Base-by-base conservation (phyloP, 2,797 vertebrate genomes). In the Anas georgica region DNA sequence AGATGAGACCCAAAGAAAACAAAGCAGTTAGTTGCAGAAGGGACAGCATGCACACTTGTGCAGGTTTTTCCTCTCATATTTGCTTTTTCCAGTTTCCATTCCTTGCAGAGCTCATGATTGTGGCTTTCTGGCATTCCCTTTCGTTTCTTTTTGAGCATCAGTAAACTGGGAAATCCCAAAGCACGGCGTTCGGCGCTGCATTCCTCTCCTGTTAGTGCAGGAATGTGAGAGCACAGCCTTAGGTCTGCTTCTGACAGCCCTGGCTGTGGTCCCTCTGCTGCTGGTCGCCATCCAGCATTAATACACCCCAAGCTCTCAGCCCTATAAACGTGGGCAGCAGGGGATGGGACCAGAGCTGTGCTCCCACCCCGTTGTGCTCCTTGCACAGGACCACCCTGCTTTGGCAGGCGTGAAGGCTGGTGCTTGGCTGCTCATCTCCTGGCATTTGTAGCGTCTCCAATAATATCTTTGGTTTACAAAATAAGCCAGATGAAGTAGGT, bases 101-200 rank as follows among this genome's bases (percentile, higher is more conserved):
- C 23, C 23, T 45, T 60, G 37, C 31, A 82, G 72, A 82, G 46
- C 50, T 88, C 46, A 16, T 45, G 56, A 41, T 5, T 62, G 25
- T 1, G 6, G 31, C 22, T 73, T 82, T 62, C 3, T 3, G 4
- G 22, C 20, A 17, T 83, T 84, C 82, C 20, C 22, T 68, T 66
- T 60, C 17, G 20, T 77, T 55, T 33, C 15, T 35, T 75, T 59
- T 68, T 60, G 26, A 56, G 39, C 35, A 28, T 60, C 11, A 17
- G 73, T 59, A 90, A 84, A 48, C 1, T 28, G 23, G 25, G 58
- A 86, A 84, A 79, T 46, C 59, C 33, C 59, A 41, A 77, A 66
- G 62, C 45, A 43, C 0, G 0, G 10, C 12, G 8, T 28, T 50
- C 64, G 1, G 0, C 54, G 18, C 33, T 45, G 52, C 1, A 0